These are phyloP conservation scores for Phortica okadai DNA, from an alignment of 2,888 invertebrate genomes.

Conservation along the genomic window DNA sequence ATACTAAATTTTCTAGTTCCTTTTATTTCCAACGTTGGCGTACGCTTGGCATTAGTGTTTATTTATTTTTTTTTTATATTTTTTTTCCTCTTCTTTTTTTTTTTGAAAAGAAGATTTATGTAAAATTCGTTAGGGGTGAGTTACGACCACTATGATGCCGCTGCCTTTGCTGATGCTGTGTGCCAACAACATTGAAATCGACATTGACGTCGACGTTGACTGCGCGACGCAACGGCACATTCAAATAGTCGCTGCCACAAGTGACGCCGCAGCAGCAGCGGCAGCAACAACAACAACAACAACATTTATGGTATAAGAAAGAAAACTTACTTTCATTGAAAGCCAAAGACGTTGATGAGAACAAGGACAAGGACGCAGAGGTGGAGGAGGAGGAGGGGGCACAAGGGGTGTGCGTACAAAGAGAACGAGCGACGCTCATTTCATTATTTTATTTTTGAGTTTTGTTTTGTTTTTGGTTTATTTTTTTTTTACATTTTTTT, in stretches of 20 bases:
- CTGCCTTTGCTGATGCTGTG: too few relatives aligned
- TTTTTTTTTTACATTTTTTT: background rate
- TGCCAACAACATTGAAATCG: slow-evolving; percentile 22
- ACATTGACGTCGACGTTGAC: slow-evolving; percentile 31
- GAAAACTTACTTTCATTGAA: background rate
- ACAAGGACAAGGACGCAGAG: too few relatives aligned
- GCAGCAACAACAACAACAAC: background rate
- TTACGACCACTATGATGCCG: slow-evolving; percentile 31
- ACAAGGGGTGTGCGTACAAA: too few relatives aligned
- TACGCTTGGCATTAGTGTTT: slow-evolving; percentile 71
- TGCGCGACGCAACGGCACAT: slow-evolving; percentile 46
- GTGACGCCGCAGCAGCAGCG: slow-evolving; percentile 29
- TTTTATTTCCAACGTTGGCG: slow-evolving; percentile 52
- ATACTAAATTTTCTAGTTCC: slow-evolving; percentile 71
- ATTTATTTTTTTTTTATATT: slow-evolving; percentile 54
- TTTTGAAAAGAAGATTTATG: slow-evolving; percentile 76
- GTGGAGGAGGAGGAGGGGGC: too few relatives aligned
- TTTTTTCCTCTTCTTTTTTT: slow-evolving; percentile 54
- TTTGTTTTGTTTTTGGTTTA: slow-evolving; percentile 1
- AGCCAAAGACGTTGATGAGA: too few relatives aligned
- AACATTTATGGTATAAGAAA: background rate
- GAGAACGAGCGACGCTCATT: background rate
- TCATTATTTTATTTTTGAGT: background rate
- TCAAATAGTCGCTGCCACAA: slow-evolving; percentile 25
- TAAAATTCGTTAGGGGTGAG: slow-evolving; percentile 68